A percentile compares a stretch with the other conserved stretches of the same genome.
Evolutionary conservation across 2,888 invertebrate genomes (phyloP).

Genomic region (Heliconius ethilla): DNA sequence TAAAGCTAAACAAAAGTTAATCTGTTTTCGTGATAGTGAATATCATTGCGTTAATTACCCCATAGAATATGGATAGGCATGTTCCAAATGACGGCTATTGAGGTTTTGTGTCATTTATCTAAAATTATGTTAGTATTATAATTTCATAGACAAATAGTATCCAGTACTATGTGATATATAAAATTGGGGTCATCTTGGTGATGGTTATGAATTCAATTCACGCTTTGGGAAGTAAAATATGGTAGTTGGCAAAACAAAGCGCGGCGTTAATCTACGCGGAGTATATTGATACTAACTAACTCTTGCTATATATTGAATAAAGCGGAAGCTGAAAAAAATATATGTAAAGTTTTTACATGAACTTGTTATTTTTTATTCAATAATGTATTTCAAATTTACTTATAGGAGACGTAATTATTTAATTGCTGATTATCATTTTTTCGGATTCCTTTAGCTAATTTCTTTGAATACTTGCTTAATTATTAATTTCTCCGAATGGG

Average conservation of each 20-base stretch:
- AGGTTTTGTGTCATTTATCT: background rate
- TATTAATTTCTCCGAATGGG: background rate
- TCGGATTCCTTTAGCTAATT: background rate
- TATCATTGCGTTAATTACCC: constrained; percentile 21
- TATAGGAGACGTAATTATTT: too few relatives aligned
- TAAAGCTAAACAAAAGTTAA: constrained; percentile 14
- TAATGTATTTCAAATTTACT: too few relatives aligned
- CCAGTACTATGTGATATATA: background rate
- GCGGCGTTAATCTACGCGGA: too few relatives aligned
- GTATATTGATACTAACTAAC: too few relatives aligned
- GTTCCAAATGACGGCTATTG: constrained; percentile 15
- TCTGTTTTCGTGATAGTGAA: constrained; percentile 23
- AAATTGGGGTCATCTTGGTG: background rate
- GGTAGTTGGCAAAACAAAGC: too few relatives aligned
- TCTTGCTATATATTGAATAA: too few relatives aligned
- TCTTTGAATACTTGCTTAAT: background rate
- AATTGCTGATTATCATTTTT: background rate
- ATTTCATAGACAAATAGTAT: background rate
- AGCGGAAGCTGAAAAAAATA: too few relatives aligned
- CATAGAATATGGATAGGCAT: constrained; percentile 17
- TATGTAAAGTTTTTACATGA: too few relatives aligned
- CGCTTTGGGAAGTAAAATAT: background rate
- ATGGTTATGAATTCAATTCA: background rate
- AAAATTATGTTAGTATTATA: background rate
- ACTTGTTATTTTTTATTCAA: too few relatives aligned